phyloP scores from a whole-genome alignment of 2,797 vertebrate species.

The Danio choprae region DNA sequence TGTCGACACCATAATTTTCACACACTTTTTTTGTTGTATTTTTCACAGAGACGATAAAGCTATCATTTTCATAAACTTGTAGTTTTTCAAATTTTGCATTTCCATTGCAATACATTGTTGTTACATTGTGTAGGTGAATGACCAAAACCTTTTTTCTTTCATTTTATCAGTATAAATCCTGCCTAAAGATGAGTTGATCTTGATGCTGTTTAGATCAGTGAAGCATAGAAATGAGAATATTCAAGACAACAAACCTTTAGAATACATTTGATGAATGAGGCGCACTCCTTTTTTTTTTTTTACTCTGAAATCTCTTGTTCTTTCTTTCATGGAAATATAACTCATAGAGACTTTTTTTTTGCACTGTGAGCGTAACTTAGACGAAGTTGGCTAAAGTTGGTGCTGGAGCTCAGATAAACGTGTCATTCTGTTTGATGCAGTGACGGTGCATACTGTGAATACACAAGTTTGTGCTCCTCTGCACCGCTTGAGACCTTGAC shows the following conservation, averaged over 20 bases:
- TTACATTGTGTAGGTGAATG: too few species aligned
- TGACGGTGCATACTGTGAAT: conserved; percentile 1
- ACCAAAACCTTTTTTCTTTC: too few species aligned
- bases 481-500: conserved; percentile 11
- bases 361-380: not conserved
- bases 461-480: conserved; percentile 5
- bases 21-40: too few species aligned
- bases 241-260: not conserved
- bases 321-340: not conserved
- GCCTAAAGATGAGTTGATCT: not conserved
- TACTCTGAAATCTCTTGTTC: not conserved
- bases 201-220: not conserved
- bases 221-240: not conserved
- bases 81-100: too few species aligned
- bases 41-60: too few species aligned
- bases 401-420: conserved; percentile 15
- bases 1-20: too few species aligned
- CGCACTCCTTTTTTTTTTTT: not conserved
- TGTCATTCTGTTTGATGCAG: not conserved
- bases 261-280: not conserved
- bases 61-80: too few species aligned
- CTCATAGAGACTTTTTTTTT: not conserved
- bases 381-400: not conserved
- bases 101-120: too few species aligned
- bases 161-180: too few species aligned